Base-by-base conservation (phyloP, 2,797 vertebrate genomes). In the Kryptopterus vitreolus region DNA sequence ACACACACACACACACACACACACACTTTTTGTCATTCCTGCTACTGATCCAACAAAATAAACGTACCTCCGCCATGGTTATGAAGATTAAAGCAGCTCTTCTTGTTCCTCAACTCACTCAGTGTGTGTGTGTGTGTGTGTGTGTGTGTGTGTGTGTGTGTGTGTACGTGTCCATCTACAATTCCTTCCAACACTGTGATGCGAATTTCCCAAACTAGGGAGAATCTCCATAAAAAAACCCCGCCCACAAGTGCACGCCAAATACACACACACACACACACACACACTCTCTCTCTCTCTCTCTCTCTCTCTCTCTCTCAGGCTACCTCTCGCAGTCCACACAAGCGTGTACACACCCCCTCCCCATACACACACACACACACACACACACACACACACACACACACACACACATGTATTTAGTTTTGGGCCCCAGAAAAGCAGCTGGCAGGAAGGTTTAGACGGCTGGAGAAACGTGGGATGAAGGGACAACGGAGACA, bases 361-460 rank as follows among this genome's bases (percentile, higher is more conserved):
- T 20, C 33, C 63, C 80, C 59, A 65, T 35, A 61, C 69, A 50
- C 76, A 69, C 24, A 43, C 63, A 82, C 59, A 65, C 48, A 61
- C 69, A 50, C 78, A 46, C 50, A 59, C 69, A 55, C 65, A 61
- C 57, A 43, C 61, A 38, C 55, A 59, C 73, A 78, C 63, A 82
- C 77, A 84, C 63, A 52, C 13, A 38, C 58, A 62, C 70, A 66
- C 46, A 81, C 24, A 0, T 12, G 33, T 38, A 43, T 26, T 73
- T 16, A 69, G 38, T 62, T 68, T n/a, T 20, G n/a, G 66, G 48
- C 31, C 43, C 61, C 58, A 35, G 9, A 53, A 66, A 68, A 50
- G 76, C 78, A 85, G 82, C 82, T 83, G 78, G 70, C 78, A 86
- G 80, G 26, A 80, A 59, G 48, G 62, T 82, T 86, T 85, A 85